These are phyloP conservation scores for Zapus hudsonius DNA, from an alignment of 2,113 vertebrate species.

Conservation along the genomic window DNA sequence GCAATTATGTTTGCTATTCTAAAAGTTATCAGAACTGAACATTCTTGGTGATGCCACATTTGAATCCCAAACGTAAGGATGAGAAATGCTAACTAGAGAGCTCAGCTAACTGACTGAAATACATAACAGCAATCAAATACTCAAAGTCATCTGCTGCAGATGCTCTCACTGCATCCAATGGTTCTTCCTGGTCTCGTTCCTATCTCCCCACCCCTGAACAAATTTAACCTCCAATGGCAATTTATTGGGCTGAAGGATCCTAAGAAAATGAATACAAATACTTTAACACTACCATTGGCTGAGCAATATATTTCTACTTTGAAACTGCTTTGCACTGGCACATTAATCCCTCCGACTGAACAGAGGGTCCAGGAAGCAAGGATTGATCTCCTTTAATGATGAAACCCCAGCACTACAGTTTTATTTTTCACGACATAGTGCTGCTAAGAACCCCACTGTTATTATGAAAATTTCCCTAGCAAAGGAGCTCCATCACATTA, in stretches of 20 bases:
- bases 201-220: constrained; percentile 63
- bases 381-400: constrained; percentile 90
- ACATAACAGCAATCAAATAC: constrained; percentile 22
- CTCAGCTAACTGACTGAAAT: constrained; percentile 49
- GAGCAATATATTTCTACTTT: constrained; percentile 85
- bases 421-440: constrained; percentile 88
- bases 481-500: constrained; percentile 90
- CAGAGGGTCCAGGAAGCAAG: constrained; percentile 86
- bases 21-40: constrained; percentile 22
- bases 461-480: constrained; percentile 90
- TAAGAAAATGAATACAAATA: constrained; percentile 85
- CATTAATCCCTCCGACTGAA: constrained; percentile 86
- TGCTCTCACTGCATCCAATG: not conserved
- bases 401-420: constrained; percentile 86
- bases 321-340: constrained; percentile 84
- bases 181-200: constrained; percentile 49
- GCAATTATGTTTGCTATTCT: not conserved
- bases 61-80: not conserved
- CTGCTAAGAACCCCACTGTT: constrained; percentile 89
- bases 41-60: not conserved
- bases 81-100: constrained; percentile 19
- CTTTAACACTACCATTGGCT: constrained; percentile 79
- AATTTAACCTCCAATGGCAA: constrained; percentile 83
- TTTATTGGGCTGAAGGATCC: constrained; percentile 82
- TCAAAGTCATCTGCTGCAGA: constrained; percentile 14